These are phyloP conservation scores for Antedon mediterranea DNA, from an alignment of 53 echinoderm and acorn worm genomes.

Conservation along the genomic window DNA sequence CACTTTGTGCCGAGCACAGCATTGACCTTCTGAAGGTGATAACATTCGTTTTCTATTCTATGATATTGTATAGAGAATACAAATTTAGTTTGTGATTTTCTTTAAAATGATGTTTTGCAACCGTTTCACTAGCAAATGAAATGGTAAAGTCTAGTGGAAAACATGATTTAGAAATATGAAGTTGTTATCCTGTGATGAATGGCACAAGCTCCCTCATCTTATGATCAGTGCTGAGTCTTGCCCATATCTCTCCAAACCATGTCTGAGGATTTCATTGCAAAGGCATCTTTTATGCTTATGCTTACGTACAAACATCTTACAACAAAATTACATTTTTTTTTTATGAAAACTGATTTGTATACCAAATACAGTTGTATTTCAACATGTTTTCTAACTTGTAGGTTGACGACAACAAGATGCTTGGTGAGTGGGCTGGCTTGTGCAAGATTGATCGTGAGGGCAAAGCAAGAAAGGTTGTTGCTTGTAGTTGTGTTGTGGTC, in stretches of 20 bases:
- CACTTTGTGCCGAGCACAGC: conserved; percentile 90
- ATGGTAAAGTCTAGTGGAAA: neutral
- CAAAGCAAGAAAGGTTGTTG: conserved; percentile 95
- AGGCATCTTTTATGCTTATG: too few relatives aligned
- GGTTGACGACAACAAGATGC: conserved; percentile 99
- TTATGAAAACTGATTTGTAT: too few relatives aligned
- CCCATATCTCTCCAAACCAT: conserved; percentile 18
- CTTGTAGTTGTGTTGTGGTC: conserved; percentile 97
- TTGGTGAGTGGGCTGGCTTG: conserved; percentile 96
- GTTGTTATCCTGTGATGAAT: conserved; percentile 25
- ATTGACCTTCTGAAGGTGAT: conserved; percentile 94
- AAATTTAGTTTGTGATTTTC: too few relatives aligned
- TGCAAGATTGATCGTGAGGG: conserved; percentile 98
- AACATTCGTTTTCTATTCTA: too few relatives aligned
- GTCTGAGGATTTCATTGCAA: conserved; percentile 44
- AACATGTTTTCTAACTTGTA: conserved; percentile 1
- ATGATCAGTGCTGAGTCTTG: conserved; percentile 17
- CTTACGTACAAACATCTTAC: too few relatives aligned
- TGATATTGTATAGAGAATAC: too few relatives aligned
- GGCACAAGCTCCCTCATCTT: conserved; percentile 36
- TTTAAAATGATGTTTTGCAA: too few relatives aligned
- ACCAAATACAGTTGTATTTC: too few relatives aligned
- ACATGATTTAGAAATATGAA: neutral
- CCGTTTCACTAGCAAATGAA: too few relatives aligned
- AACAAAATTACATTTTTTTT: too few relatives aligned